Evolutionary conservation across 1,140 invertebrate species (phyloP), one percentile per base, ranked within the genome.

Genomic region (Sipha flava): DNA sequence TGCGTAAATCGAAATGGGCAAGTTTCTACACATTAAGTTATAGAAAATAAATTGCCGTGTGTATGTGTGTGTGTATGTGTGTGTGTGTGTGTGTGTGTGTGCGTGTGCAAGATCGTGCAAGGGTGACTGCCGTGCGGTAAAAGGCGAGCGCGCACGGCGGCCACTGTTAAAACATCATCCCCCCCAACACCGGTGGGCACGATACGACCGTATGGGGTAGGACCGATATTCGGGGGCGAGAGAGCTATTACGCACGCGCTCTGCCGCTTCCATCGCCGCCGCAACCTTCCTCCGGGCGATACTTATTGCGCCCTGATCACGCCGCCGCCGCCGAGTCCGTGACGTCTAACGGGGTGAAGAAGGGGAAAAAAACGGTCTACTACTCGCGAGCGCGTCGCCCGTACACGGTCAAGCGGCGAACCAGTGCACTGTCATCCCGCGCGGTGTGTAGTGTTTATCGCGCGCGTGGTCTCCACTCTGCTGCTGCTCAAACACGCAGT

Each of bases 341-440:
- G 10, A 7, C 57, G 57, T 59, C 57, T 34, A 70, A 43, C 66
- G 66, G 66, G 66, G 37, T 4, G n/a, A n/a, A n/a, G n/a, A n/a
- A n/a, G n/a, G n/a, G n/a, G n/a, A n/a, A n/a, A 66, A 66, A 40
- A 66, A 66, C 64, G 34, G 64, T 66, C 64, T 34, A 43, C 66
- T 7, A 29, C 31, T 70, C 47, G 18, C 66, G 66, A 40, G 18
- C 18, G 18, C 66, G 43, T 7, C 16, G 43, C 16, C 64, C 23
- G 21, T 23, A 14, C 3, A 26, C 49, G 49, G 26, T 31, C 26
- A n/a, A 16, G 23, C 26, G 54, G 14, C 26, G 40, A 68, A 68
- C 64, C 37, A 68, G 64, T 68, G 64, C 40, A 47, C 34, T 70
- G 54, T 59, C 54, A 21, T 9, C 49, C 49, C 49, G 21, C 34